phyloP scores from a whole-genome alignment of 2,113 vertebrate species.

The Oreochromis spilurus region DNA sequence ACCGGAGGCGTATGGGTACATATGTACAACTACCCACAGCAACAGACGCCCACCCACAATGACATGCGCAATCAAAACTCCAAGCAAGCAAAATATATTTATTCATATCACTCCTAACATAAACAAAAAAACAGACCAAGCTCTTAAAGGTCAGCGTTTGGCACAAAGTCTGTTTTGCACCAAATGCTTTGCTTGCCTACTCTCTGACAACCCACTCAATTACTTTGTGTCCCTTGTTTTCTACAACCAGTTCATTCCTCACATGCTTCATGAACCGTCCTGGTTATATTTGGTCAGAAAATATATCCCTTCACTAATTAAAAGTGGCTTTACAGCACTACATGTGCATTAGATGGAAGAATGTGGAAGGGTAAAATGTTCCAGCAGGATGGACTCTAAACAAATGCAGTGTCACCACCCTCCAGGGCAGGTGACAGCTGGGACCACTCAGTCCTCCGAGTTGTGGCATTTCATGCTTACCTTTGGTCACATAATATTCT shows the following conservation, averaged over 20 bases:
- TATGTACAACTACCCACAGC: slow-evolving; percentile 26
- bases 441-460: neutral
- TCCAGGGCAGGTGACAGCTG: neutral
- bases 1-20: neutral
- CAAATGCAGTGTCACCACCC: neutral
- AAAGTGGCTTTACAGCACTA: neutral
- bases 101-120: neutral
- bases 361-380: neutral
- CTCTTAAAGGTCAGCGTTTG: slow-evolving; percentile 50
- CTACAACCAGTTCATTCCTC: slow-evolving; percentile 28
- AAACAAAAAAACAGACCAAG: slow-evolving; percentile 29
- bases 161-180: slow-evolving; percentile 53
- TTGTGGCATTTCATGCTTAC: neutral
- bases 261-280: slow-evolving; percentile 15
- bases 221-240: slow-evolving; percentile 35
- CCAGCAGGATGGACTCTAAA: neutral
- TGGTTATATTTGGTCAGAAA: slow-evolving; percentile 7
- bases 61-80: slow-evolving; percentile 1
- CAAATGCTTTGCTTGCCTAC: slow-evolving; percentile 48
- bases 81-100: neutral
- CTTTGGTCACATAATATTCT: neutral
- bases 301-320: neutral
- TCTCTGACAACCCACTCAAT: slow-evolving; percentile 50
- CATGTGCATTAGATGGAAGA: neutral
- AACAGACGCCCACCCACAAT: neutral